phyloP scores from a whole-genome alignment of 2,888 invertebrate species.

The Calephelis perditalis region DNA sequence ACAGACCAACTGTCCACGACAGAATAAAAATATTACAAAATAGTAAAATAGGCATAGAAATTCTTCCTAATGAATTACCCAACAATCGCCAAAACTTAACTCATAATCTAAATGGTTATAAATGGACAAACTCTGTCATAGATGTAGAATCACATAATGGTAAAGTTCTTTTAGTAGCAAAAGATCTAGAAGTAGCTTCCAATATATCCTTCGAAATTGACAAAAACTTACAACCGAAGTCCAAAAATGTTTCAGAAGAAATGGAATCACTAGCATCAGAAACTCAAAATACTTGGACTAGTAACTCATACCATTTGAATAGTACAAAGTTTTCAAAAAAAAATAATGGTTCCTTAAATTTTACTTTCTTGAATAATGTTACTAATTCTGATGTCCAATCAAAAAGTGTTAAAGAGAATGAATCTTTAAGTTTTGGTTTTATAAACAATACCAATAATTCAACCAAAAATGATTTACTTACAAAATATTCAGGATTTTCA shows the following conservation, averaged over 20 bases:
- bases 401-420: background rate
- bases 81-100: background rate
- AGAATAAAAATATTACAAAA: background rate
- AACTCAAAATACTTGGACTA: background rate
- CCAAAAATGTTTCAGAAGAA: background rate
- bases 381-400: background rate
- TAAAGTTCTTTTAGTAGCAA: background rate
- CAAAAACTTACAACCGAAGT: background rate
- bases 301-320: background rate
- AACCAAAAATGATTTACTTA: background rate
- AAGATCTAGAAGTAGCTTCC: background rate
- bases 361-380: slow-evolving; percentile 10
- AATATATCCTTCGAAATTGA: background rate
- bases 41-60: background rate
- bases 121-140: background rate
- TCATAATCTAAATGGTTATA: background rate
- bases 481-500: background rate
- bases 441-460: background rate
- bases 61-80: background rate
- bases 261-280: background rate
- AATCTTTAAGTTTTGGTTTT: background rate
- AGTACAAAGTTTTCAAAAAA: background rate
- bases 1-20: background rate
- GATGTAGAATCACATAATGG: background rate
- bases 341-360: background rate